Evolutionary conservation across 2,888 invertebrate genomes (phyloP).

Genomic region (Hirtodrosophila histrioides): DNA sequence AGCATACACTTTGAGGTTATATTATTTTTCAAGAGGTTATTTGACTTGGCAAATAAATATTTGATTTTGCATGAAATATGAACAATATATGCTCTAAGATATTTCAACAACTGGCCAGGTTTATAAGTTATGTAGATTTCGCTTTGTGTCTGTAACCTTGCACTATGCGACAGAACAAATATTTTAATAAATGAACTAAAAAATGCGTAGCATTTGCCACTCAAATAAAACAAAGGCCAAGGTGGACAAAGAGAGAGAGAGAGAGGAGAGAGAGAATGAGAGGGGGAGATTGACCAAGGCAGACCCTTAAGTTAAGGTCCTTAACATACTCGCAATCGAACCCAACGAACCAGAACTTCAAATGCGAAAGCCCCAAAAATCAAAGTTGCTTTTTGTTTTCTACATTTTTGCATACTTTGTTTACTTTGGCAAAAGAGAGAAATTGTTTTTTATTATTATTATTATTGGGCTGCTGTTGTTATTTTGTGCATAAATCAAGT

Average conservation of each 20-base stretch:
- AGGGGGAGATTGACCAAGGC: background rate
- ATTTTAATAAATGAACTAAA: slow-evolving; percentile 50
- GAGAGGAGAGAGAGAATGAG: background rate
- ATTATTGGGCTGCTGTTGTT: slow-evolving; percentile 27
- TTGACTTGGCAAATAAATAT: too few relatives aligned
- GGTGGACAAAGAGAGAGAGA: background rate
- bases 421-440: slow-evolving; percentile 49
- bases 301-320: slow-evolving; percentile 10
- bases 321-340: slow-evolving; percentile 25
- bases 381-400: slow-evolving; percentile 49
- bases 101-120: slow-evolving; percentile 9
- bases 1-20: too few relatives aligned
- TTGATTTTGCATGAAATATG: background rate
- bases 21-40: too few relatives aligned
- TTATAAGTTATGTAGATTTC: slow-evolving; percentile 55
- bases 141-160: slow-evolving; percentile 47
- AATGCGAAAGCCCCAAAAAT: slow-evolving; percentile 45
- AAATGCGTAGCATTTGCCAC: slow-evolving; percentile 29
- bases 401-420: slow-evolving; percentile 66
- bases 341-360: slow-evolving; percentile 44
- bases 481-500: slow-evolving; percentile 70
- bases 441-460: slow-evolving; percentile 11
- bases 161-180: slow-evolving; percentile 49
- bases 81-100: slow-evolving; percentile 3
- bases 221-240: slow-evolving; percentile 16